A percentile compares a stretch with the other conserved stretches of the same genome.
Evolutionary conservation across 2,888 invertebrate species (phyloP).

Genomic region (Acronicta alni): DNA sequence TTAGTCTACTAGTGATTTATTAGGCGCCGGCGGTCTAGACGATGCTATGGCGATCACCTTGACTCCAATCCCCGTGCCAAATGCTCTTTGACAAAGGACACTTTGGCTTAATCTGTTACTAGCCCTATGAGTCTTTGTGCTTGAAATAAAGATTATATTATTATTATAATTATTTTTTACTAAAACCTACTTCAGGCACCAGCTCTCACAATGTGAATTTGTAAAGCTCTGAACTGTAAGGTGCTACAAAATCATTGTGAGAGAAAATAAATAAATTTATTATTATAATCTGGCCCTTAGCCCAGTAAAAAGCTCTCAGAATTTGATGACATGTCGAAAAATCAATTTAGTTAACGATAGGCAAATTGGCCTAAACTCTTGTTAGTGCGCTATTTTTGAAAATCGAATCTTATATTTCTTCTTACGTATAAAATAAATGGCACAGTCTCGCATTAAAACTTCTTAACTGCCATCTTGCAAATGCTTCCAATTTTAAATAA

Average conservation of each 20-base stretch:
- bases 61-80: constrained; percentile 42
- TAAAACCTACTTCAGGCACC: too few relatives aligned
- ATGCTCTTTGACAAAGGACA: constrained; percentile 36
- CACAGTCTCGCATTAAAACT: constrained; percentile 13
- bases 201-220: too few relatives aligned
- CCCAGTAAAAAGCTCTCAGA: constrained; percentile 21
- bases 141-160: too few relatives aligned
- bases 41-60: constrained; percentile 49
- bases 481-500: constrained; percentile 43
- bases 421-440: constrained; percentile 3
- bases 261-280: too few relatives aligned
- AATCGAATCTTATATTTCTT: constrained; percentile 16
- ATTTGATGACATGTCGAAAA: constrained; percentile 33
- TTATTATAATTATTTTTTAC: too few relatives aligned
- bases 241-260: too few relatives aligned
- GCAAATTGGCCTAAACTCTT: constrained; percentile 5
- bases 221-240: too few relatives aligned
- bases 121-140: too few relatives aligned
- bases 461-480: constrained; percentile 17
- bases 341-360: constrained; percentile 11
- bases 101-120: constrained; percentile 27
- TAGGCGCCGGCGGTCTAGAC: constrained; percentile 59
- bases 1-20: constrained; percentile 30
- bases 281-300: constrained; percentile 1
- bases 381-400: constrained; percentile 9